phyloP scores from a whole-genome alignment of 2,797 vertebrate genomes.

The Hypotaenidia philippensis region DNA sequence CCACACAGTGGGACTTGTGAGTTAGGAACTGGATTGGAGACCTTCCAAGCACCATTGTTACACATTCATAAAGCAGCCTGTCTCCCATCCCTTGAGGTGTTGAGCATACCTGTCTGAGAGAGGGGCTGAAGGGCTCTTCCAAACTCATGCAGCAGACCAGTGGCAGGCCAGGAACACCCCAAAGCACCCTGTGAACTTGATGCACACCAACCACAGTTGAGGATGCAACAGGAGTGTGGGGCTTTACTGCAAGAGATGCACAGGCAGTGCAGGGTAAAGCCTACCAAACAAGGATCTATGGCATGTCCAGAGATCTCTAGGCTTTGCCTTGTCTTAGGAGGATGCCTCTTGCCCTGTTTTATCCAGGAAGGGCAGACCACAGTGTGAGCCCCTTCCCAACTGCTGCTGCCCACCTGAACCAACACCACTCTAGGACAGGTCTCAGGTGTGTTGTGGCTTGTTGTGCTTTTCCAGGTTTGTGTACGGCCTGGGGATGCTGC shows the following conservation, averaged over 20 bases:
- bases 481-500: background rate
- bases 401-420: fast-evolving
- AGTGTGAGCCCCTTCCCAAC: background rate
- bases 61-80: background rate
- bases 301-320: background rate
- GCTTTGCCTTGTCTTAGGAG: background rate
- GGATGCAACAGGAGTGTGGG: background rate
- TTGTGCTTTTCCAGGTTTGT: background rate
- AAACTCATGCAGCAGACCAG: fast-evolving
- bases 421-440: background rate
- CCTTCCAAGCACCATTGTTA: background rate
- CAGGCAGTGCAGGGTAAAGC: background rate
- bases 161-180: background rate
- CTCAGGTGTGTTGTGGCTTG: fast-evolving
- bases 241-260: background rate
- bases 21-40: background rate
- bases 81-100: background rate
- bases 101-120: background rate
- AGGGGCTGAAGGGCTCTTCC: background rate
- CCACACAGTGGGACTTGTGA: background rate
- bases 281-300: fast-evolving
- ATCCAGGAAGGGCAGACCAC: background rate
- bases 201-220: fast-evolving
- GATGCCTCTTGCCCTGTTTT: background rate
- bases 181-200: background rate